A percentile compares a stretch with the other conserved stretches of the same genome.
These are phyloP conservation scores for Anabas testudineus DNA, from an alignment of 2,797 vertebrate species.

Conservation along the genomic window DNA sequence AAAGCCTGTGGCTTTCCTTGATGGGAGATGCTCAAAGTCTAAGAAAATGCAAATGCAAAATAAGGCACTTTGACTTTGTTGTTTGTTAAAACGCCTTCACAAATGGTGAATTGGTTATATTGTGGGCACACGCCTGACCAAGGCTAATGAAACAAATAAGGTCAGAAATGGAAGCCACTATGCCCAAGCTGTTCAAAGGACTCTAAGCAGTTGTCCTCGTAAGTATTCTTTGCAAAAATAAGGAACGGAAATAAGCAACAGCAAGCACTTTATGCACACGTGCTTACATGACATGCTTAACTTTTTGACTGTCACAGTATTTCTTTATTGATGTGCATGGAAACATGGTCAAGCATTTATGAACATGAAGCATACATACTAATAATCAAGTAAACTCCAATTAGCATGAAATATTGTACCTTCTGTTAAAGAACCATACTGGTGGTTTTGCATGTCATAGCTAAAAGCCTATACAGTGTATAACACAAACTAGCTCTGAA, in stretches of 20 bases:
- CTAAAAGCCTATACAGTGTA: not conserved
- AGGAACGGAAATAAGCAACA: constrained; percentile 66
- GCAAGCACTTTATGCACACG: constrained; percentile 55
- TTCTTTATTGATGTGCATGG: constrained; percentile 51
- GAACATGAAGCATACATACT: constrained; percentile 35
- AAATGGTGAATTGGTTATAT: constrained; percentile 95
- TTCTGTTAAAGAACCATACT: constrained; percentile 32
- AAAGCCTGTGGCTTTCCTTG: constrained; percentile 95
- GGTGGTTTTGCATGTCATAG: constrained; percentile 38
- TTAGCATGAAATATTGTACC: constrained; percentile 36
- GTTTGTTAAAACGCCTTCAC: constrained; percentile 94
- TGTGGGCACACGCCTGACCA: constrained; percentile 96
- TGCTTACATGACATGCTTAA: constrained; percentile 50
- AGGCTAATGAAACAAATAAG: constrained; percentile 92
- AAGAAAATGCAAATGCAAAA: constrained; percentile 85
- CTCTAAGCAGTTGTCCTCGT: constrained; percentile 94
- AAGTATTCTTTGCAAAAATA: constrained; percentile 94
- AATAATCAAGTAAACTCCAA: constrained; percentile 29
- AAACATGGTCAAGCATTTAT: constrained; percentile 45
- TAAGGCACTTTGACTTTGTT: constrained; percentile 96
- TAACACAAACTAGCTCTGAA: constrained; percentile 19
- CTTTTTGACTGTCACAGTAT: constrained; percentile 28
- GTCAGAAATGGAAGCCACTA: constrained; percentile 93
- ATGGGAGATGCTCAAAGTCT: constrained; percentile 94
- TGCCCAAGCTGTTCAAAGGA: constrained; percentile 96